These are phyloP conservation scores for Armadillidium nasatum DNA, from an alignment of 1,140 invertebrate genomes.

Conservation along the genomic window DNA sequence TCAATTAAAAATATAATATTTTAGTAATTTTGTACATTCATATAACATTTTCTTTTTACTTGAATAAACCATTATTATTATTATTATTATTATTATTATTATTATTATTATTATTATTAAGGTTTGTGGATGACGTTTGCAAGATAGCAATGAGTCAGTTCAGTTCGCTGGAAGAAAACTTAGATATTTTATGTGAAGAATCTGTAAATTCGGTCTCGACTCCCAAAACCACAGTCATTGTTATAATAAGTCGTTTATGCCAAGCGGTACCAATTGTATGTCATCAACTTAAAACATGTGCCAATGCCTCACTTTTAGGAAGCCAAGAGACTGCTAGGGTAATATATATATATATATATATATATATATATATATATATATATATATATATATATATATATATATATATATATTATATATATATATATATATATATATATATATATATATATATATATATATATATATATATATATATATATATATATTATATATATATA, in stretches of 20 bases:
- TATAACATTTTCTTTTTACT: no score
- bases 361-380: no score
- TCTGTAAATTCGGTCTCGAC: neutral
- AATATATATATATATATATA: neutral
- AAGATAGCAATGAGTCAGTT: neutral
- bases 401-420: no score
- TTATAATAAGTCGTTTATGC: neutral
- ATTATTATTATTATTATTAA: neutral
- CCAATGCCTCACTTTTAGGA: neutral
- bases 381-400: no score
- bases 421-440: no score
- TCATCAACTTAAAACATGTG: neutral
- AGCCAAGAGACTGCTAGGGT: neutral
- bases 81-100: no score
- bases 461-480: no score
- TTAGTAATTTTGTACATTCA: no score
- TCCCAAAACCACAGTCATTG: neutral
- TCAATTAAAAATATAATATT: no score
- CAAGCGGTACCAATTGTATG: neutral
- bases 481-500: no score
- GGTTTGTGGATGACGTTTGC: neutral
- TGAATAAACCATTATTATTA: no score
- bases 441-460: no score
- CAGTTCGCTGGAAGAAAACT: neutral
- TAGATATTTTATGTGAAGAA: neutral